Base-by-base conservation (phyloP, 1,140 invertebrate genomes). In the Nautilus pompilius region DNA sequence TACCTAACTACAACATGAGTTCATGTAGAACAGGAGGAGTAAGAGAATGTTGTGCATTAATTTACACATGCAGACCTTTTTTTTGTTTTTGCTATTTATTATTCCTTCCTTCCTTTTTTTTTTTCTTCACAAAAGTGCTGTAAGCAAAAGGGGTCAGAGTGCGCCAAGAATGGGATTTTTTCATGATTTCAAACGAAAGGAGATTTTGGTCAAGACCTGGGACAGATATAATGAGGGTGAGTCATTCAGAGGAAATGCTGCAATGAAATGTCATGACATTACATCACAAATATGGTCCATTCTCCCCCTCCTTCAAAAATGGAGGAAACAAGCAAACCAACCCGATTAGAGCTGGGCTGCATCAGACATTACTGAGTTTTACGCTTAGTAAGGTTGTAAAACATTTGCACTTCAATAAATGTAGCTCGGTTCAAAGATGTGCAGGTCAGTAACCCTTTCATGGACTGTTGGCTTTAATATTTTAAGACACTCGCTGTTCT, bases 141-240 rank as follows among this genome's bases (percentile, higher is more conserved):
- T 82, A 0, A 84, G 83, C 69, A 84, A 87, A 71, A 81, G 87
- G 67, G 60, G 65, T 6, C 55, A 77, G 22, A 73, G 83, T 26
- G 86, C 88, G 53, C 90, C 87, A 56, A 86, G 94, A 74, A 89
- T 90, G 59, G 96, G 96, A 26, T 98, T 98, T 76, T 91, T 97
- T 75, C 89, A 97, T 76, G 86, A 87, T 74, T 98, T 99, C 77
- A 84, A 89, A 68, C 85, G 87, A 56, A 87, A 87, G 67, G 94
- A 98, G 85, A 86, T 98, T 69, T 60, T 98, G 17, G 89, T 95
- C 0, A 92, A 88, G 73, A 90, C 89, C 78, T 99, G 95, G 93
- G 89, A 96, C 76, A 66, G 57, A 34, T 24, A 56, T 15, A 69
- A 57, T 32, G 86, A 87, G 80, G 82, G 79, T 78, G 71, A 46